phyloP scores from a whole-genome alignment of 2,113 vertebrate genomes.

The Sclerurus mexicanus region DNA sequence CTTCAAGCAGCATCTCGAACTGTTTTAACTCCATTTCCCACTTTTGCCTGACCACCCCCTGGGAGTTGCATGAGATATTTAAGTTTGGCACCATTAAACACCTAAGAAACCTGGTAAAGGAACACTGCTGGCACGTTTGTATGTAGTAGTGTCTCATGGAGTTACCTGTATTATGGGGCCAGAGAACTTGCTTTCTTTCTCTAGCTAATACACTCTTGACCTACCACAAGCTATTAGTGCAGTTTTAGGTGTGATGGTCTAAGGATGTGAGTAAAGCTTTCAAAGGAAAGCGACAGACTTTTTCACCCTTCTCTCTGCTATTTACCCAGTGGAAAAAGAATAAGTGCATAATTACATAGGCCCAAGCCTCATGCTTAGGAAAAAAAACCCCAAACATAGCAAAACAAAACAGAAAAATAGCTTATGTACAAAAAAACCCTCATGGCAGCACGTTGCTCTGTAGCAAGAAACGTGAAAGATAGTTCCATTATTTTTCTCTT shows the following conservation, averaged over 20 bases:
- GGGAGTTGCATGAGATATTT: not conserved
- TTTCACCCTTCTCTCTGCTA: not conserved
- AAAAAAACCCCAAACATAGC: not conserved
- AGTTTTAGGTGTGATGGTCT: not conserved
- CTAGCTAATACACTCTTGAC: not conserved
- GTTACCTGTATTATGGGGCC: not conserved
- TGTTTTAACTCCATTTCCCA: not conserved
- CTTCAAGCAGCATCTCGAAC: not conserved
- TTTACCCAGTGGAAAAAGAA: not conserved
- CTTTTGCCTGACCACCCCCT: not conserved
- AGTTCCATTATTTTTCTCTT: not conserved
- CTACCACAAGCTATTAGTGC: not conserved
- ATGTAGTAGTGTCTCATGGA: accelerated
- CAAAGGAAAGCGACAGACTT: not conserved
- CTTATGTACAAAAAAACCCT: not conserved
- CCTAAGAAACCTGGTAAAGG: not conserved
- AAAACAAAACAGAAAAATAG: not conserved
- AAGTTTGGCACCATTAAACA: not conserved
- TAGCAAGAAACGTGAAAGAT: not conserved
- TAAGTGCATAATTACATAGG: not conserved
- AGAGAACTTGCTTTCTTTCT: not conserved
- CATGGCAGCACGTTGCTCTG: not conserved
- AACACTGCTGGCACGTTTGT: not conserved
- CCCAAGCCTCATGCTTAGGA: not conserved
- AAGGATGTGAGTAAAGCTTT: not conserved